phyloP scores from a whole-genome alignment of 2,113 vertebrate species.

The Prinia subflava region DNA sequence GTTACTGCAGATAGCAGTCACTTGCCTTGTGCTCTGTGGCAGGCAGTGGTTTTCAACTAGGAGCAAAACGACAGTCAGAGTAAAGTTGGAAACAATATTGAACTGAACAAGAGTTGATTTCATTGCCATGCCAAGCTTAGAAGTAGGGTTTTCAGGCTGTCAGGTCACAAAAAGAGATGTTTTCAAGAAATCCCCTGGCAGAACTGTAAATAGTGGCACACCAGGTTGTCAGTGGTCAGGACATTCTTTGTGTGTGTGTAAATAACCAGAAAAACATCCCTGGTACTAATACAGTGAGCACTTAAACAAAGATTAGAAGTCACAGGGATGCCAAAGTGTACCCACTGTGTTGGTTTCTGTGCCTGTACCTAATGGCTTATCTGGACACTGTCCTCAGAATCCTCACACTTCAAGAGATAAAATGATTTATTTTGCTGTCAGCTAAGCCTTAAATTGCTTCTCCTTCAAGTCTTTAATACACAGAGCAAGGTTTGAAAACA shows the following conservation, averaged over 20 bases:
- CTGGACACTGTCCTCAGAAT: not conserved
- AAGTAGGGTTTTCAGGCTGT: not conserved
- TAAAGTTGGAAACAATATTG: not conserved
- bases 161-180: not conserved
- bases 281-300: not conserved
- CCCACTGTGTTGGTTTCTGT: not conserved
- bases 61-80: not conserved
- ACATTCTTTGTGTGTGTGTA: not conserved
- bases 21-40: not conserved
- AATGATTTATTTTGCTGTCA: not conserved
- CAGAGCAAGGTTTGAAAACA: not conserved
- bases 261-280: not conserved
- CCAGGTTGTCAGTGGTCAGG: not conserved
- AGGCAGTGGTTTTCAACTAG: not conserved
- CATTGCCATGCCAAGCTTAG: not conserved
- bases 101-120: not conserved
- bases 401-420: not conserved
- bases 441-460: not conserved
- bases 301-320: not conserved
- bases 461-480: not conserved
- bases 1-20: not conserved
- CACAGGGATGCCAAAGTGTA: not conserved
- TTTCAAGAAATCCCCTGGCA: not conserved
- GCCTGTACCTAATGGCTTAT: not conserved
- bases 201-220: not conserved